Conservation (phyloP, 2,113 vertebrate species). For the Vulpes ferrilata region DNA sequence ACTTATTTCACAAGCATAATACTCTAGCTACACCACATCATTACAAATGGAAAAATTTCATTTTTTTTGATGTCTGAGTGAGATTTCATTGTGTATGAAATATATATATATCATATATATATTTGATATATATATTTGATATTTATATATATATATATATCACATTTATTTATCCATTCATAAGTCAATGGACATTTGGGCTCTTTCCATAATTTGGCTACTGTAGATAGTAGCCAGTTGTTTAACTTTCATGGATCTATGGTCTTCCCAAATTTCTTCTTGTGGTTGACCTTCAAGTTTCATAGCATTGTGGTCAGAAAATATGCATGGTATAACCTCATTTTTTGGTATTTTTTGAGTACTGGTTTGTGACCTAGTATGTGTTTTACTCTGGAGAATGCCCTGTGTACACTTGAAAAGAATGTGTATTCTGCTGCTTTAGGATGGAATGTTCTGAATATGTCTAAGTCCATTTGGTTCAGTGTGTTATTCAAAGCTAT, state of each 20-base stretch:
- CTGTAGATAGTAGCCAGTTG: neutral
- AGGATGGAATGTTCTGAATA: neutral
- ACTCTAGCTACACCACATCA: neutral
- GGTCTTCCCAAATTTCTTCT: neutral
- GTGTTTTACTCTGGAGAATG: neutral
- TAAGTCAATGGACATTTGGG: neutral
- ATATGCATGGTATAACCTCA: neutral
- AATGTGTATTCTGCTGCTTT: neutral
- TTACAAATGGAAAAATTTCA: neutral
- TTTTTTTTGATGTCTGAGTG: too few relatives aligned
- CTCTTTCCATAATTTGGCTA: neutral
- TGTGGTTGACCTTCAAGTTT: neutral
- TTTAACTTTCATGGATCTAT: neutral
- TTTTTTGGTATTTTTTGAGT: neutral
- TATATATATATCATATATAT: too few relatives aligned
- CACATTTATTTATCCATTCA: neutral
- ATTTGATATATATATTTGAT: too few relatives aligned
- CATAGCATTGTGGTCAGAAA: neutral
- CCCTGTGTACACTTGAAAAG: neutral
- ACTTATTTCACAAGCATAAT: neutral
- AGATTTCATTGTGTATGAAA: too few relatives aligned
- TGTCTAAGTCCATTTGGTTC: neutral
- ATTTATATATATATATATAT: neutral
- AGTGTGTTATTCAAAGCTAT: neutral
- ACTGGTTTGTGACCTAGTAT: neutral